Conservation (phyloP, 1,140 invertebrate species). For the Orchestia grillus region DNA sequence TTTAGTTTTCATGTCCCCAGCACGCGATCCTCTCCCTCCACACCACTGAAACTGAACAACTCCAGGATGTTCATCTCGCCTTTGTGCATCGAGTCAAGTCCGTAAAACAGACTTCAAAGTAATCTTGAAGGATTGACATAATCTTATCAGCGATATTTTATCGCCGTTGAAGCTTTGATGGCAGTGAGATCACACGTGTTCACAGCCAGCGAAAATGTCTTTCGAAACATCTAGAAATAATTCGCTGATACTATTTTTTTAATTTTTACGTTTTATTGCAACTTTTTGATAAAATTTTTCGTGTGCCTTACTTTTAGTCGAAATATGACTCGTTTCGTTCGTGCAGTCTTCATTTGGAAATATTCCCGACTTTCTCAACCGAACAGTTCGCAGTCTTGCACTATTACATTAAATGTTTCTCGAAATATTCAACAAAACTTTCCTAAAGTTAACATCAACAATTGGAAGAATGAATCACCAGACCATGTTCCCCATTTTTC, state of each 20-base stretch:
- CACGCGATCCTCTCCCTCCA: not conserved
- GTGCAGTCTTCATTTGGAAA: no score
- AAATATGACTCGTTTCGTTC: not conserved
- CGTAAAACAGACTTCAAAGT: not conserved
- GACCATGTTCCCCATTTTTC: no score
- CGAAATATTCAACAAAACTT: not conserved
- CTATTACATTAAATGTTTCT: not conserved
- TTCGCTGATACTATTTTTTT: not conserved
- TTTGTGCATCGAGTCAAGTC: not conserved
- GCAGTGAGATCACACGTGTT: not conserved
- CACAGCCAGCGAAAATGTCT: not conserved
- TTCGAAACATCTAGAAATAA: not conserved
- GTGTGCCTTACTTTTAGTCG: not conserved
- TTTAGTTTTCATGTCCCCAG: not conserved
- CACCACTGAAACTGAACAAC: not conserved
- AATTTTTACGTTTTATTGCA: not conserved
- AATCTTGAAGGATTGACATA: not conserved
- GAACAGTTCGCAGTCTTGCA: not conserved
- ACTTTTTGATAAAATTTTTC: not conserved
- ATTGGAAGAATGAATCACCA: no score
- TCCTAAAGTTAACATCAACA: no score
- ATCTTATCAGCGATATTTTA: constrained; percentile 10
- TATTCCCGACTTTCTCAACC: no score
- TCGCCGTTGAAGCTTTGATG: not conserved
- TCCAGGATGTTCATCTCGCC: not conserved